Conservation (phyloP, 1,140 invertebrate species). For the Scaptomyza pallida region DNA sequence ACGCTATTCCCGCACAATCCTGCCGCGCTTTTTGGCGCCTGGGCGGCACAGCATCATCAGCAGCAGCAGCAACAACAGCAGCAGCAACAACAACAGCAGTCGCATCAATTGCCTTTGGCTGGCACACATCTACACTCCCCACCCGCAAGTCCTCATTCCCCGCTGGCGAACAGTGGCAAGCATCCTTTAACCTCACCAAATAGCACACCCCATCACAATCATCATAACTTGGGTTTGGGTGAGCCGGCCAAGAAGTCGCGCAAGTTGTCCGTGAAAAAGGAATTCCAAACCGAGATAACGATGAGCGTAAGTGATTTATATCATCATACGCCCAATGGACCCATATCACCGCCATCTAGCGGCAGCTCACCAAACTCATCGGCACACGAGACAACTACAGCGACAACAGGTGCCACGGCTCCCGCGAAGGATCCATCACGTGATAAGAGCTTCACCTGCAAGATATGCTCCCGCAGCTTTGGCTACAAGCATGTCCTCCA, state of each 20-base stretch:
- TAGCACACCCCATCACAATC: constrained; percentile 66
- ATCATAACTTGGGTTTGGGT: constrained; percentile 61
- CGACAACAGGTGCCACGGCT: constrained; percentile 50
- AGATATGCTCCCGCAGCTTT: constrained; percentile 93
- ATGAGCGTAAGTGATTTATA: constrained; percentile 78
- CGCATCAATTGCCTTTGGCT: constrained; percentile 59
- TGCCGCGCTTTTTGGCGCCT: constrained; percentile 85
- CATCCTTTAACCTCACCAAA: constrained; percentile 66
- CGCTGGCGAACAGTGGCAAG: constrained; percentile 60
- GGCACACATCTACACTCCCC: constrained; percentile 78
- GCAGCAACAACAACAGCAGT: constrained; percentile 67
- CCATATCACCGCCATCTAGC: constrained; percentile 84
- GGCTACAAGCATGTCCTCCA: constrained; percentile 97
- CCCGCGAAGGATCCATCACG: constrained; percentile 86
- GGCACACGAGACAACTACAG: constrained; percentile 49
- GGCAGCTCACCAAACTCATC: constrained; percentile 85
- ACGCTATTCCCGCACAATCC: constrained; percentile 85
- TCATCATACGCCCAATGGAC: constrained; percentile 82
- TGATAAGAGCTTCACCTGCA: constrained; percentile 94
- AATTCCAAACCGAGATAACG: constrained; percentile 75
- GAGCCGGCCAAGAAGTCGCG: constrained; percentile 75
- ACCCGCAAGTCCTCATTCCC: constrained; percentile 76
- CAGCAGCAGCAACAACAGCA: constrained; percentile 66
- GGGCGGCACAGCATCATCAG: constrained; percentile 77
- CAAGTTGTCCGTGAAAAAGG: constrained; percentile 83